A percentile compares a stretch with the other conserved stretches of the same genome.
Evolutionary conservation across 2,113 vertebrate genomes (phyloP).

Genomic region (Silurus meridionalis): DNA sequence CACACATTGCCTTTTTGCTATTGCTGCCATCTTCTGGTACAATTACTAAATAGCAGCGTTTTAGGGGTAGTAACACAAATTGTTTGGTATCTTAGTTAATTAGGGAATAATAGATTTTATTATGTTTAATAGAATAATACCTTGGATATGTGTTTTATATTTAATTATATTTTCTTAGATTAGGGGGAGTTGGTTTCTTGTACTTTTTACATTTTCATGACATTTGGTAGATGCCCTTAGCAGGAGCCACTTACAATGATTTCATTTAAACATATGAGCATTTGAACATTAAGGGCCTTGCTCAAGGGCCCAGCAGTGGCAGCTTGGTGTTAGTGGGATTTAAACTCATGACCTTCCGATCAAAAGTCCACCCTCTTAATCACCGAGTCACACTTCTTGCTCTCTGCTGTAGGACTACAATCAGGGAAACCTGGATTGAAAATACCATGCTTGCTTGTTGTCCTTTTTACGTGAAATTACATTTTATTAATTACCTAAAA

Average conservation of each 20-base stretch:
- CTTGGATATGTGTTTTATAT: background rate
- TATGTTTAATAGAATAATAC: background rate
- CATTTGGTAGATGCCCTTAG: too few species aligned
- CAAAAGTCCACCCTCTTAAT: too few species aligned
- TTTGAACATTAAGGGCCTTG: too few species aligned
- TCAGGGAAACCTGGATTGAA: background rate
- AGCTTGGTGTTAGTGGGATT: too few species aligned
- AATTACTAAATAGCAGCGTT: conserved; percentile 23
- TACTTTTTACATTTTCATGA: background rate
- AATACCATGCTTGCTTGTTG: background rate
- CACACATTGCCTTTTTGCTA: conserved; percentile 55
- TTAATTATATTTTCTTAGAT: background rate
- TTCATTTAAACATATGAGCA: too few species aligned
- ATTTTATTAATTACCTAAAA: background rate
- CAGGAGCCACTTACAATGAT: too few species aligned
- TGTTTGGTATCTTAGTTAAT: background rate
- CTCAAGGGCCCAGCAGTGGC: too few species aligned
- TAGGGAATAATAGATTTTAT: background rate
- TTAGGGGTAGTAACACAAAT: background rate
- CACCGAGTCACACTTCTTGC: background rate
- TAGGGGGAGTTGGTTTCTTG: background rate
- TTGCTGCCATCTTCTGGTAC: conserved; percentile 72
- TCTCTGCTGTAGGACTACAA: background rate
- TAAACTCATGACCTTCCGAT: too few species aligned
- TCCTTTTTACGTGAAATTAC: background rate